Evolutionary conservation across 1,140 invertebrate genomes (phyloP).

Genomic region (Tetranychus urticae): DNA sequence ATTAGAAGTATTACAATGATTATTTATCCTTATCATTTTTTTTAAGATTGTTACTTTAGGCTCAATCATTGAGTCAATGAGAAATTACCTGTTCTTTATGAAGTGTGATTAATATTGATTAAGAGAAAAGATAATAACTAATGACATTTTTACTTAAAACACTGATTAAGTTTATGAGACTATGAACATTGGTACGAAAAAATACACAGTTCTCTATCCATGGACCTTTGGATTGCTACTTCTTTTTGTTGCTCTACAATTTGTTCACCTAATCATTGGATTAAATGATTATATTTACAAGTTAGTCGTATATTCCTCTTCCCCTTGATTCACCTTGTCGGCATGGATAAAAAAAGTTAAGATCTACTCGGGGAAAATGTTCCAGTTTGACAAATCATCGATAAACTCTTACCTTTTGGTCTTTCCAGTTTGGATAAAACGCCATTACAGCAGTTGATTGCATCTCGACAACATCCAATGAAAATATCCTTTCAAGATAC

Average conservation of each 20-base stretch:
- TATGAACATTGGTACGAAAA: no score
- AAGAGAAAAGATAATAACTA: no score
- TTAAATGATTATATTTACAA: neutral
- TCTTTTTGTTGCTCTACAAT: neutral
- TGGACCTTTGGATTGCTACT: no score
- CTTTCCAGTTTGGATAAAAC: neutral
- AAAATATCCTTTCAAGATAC: slow-evolving; percentile 2
- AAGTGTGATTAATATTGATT: no score
- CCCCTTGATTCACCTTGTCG: neutral
- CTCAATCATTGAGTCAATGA: no score
- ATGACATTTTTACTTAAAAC: no score
- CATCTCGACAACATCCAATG: slow-evolving; percentile 6
- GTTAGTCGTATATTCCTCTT: neutral
- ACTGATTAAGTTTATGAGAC: no score
- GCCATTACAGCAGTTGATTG: slow-evolving; percentile 3
- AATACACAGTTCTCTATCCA: no score
- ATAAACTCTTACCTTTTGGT: neutral
- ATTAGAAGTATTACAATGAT: no score
- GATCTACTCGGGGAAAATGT: neutral
- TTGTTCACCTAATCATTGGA: neutral
- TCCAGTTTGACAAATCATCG: neutral
- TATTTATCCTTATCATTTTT: no score
- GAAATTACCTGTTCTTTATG: no score
- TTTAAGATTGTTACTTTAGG: no score
- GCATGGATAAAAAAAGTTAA: neutral